Evolutionary conservation across 1,140 invertebrate species (phyloP).

Genomic region (Panagrolaimus sp.): DNA sequence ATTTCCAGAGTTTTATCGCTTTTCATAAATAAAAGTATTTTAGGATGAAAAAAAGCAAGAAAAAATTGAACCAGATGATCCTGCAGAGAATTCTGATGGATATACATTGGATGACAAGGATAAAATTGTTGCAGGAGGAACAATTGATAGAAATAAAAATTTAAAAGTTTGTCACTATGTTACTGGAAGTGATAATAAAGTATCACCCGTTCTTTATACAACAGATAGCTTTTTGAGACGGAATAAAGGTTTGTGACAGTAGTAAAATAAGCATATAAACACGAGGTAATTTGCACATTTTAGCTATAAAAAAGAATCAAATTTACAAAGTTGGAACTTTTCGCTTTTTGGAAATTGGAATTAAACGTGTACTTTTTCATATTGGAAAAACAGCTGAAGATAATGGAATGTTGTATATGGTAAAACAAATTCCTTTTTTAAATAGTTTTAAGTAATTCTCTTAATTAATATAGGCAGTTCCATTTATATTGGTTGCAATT

Average conservation of each 20-base stretch:
- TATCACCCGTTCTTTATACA: neutral
- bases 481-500: neutral
- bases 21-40: neutral
- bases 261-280: no score
- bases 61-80: conserved; percentile 11
- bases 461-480: neutral
- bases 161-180: conserved; percentile 11
- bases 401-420: neutral
- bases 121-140: neutral
- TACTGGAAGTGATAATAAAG: neutral
- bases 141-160: neutral
- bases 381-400: neutral
- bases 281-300: neutral
- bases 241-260: neutral
- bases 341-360: conserved; percentile 1
- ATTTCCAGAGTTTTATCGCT: no score
- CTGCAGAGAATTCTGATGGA: neutral
- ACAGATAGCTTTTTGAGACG: conserved; percentile 8
- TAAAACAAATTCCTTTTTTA: no score
- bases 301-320: neutral
- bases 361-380: conserved; percentile 4
- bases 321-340: conserved; percentile 3
- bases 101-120: neutral
- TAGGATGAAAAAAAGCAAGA: conserved; percentile 6
- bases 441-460: neutral